These are phyloP conservation scores for Tamias sibiricus DNA, from an alignment of 2,113 vertebrate species.

Conservation along the genomic window DNA sequence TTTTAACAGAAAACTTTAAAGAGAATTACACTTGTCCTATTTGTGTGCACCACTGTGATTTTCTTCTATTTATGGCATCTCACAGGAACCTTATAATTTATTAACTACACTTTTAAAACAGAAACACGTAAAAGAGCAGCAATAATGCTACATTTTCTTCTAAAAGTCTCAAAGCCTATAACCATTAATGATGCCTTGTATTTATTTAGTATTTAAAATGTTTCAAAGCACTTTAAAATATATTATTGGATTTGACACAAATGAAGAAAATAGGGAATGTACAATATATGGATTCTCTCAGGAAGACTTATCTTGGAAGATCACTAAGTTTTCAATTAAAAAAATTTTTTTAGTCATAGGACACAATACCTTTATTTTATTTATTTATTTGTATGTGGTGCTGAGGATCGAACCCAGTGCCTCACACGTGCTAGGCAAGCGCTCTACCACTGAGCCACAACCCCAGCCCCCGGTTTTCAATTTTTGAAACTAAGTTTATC, in stretches of 20 bases:
- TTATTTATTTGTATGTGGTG: too few species aligned
- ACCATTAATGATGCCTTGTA: background rate
- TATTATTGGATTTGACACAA: background rate
- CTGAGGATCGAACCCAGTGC: too few species aligned
- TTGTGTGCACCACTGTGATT: background rate
- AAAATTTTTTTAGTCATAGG: background rate
- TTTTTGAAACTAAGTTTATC: background rate
- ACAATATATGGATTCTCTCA: background rate
- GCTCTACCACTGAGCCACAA: too few species aligned
- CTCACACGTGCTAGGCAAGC: too few species aligned
- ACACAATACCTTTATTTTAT: too few species aligned
- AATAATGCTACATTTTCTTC: background rate
- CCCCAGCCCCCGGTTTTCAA: background rate
- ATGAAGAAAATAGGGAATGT: background rate
- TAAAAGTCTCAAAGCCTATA: background rate
- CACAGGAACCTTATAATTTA: slow-evolving; percentile 46
- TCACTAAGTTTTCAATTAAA: background rate
- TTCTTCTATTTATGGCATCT: slow-evolving; percentile 55
- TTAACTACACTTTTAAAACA: background rate
- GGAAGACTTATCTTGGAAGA: background rate
- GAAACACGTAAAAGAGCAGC: background rate
- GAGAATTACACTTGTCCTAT: background rate
- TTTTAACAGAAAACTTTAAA: background rate
- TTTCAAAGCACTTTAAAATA: background rate
- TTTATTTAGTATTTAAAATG: background rate